Percentiles rank a stretch among this genome's conserved stretches.
These are phyloP conservation scores for Colius striatus DNA, from an alignment of 2,113 vertebrate genomes.

Conservation along the genomic window DNA sequence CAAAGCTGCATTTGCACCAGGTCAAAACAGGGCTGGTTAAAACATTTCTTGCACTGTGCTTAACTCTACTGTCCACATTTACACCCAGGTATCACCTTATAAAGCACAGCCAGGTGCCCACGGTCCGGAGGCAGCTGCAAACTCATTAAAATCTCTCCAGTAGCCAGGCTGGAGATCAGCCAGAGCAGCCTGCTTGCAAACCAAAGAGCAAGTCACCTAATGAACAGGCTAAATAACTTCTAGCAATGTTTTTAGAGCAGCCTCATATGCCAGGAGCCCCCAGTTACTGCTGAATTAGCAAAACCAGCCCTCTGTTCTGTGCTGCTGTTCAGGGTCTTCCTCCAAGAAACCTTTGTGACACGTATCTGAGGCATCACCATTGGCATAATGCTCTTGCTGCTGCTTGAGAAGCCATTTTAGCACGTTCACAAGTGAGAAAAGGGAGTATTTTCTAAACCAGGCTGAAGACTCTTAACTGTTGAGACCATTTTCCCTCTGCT, in stretches of 20 bases:
- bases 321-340: neutral
- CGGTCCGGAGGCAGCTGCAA: neutral
- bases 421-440: accelerated
- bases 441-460: neutral
- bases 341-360: neutral
- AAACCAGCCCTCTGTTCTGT: neutral
- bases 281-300: neutral
- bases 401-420: neutral
- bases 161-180: neutral
- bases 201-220: neutral
- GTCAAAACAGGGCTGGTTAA: neutral
- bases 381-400: neutral
- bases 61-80: neutral
- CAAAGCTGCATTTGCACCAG: neutral
- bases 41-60: neutral
- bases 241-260: neutral
- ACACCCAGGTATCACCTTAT: neutral
- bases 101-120: neutral
- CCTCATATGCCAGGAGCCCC: neutral
- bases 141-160: neutral
- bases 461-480: neutral
- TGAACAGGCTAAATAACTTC: neutral
- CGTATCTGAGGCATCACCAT: accelerated
- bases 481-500: neutral
- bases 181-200: neutral